A percentile compares a stretch with the other conserved stretches of the same genome.
These are phyloP conservation scores for Phataginus tetradactyla DNA, from an alignment of 2,797 vertebrate species.

Conservation along the genomic window DNA sequence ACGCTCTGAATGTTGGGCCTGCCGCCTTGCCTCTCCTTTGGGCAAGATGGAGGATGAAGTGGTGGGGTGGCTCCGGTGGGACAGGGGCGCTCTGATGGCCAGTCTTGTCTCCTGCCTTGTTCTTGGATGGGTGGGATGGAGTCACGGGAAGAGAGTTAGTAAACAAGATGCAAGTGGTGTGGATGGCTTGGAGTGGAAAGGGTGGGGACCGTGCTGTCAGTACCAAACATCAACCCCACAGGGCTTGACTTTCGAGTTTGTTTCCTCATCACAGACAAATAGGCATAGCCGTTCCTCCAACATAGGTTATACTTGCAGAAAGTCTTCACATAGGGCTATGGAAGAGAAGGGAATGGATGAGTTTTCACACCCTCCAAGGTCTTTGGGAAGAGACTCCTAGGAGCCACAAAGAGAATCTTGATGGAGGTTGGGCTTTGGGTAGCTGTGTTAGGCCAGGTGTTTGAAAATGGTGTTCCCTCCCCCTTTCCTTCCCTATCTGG, in stretches of 20 bases:
- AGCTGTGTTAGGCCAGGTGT: background rate
- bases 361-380: background rate
- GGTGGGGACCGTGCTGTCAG: background rate
- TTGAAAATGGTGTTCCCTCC: background rate
- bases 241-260: background rate
- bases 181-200: background rate
- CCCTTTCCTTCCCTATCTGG: background rate
- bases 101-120: background rate
- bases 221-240: too few species aligned
- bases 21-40: background rate
- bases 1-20: background rate
- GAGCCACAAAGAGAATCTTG: background rate
- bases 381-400: background rate
- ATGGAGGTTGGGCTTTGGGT: background rate
- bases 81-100: background rate
- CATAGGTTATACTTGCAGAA: accelerated
- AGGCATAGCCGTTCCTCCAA: background rate
- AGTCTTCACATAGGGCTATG: background rate
- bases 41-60: background rate
- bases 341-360: background rate
- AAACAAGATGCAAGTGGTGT: background rate
- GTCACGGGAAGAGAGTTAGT: background rate
- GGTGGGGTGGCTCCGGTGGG: background rate
- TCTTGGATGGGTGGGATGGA: background rate
- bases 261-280: background rate